Evolutionary conservation across 1,140 invertebrate genomes (phyloP).

Genomic region (Cherax destructor): DNA sequence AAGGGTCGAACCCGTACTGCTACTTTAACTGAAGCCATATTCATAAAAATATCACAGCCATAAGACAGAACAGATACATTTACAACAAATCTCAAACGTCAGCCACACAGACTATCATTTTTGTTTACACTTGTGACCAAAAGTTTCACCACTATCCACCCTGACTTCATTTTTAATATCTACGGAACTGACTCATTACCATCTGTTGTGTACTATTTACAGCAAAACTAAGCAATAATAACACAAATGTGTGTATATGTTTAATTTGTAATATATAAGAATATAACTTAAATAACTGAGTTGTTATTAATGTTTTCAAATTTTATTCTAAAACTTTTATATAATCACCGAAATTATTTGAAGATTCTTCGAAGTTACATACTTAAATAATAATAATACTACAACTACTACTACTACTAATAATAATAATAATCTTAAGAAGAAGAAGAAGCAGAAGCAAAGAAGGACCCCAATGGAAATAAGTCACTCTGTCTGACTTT

Average conservation of each 20-base stretch:
- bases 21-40: constrained; percentile 58
- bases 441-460: no score
- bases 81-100: neutral
- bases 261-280: neutral
- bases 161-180: no score
- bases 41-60: constrained; percentile 47
- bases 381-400: no score
- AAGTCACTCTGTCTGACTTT: no score
- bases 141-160: neutral
- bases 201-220: no score
- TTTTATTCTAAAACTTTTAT: neutral
- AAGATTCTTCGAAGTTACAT: no score
- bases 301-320: neutral
- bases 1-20: constrained; percentile 58
- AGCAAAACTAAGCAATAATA: neutral
- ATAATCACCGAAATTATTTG: neutral
- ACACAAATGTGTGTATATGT: neutral
- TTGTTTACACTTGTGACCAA: constrained; percentile 24
- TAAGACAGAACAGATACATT: neutral
- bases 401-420: no score
- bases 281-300: neutral
- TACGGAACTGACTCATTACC: no score
- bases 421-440: no score
- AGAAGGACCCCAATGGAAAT: no score
- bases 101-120: neutral